phyloP scores from a whole-genome alignment of 2,888 invertebrate genomes.

The Chrysodeixis includens region DNA sequence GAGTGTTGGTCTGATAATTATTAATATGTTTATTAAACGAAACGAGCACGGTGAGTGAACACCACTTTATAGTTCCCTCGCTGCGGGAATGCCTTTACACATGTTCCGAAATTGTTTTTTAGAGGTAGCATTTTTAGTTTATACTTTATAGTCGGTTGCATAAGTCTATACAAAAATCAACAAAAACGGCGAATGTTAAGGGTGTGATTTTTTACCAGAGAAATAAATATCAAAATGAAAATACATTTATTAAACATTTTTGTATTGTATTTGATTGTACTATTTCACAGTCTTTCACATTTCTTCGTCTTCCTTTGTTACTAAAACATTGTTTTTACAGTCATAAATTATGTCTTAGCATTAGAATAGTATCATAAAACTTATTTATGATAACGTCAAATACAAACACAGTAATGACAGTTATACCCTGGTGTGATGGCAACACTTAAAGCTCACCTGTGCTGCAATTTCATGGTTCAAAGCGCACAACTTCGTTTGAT shows the following conservation, averaged over 20 bases:
- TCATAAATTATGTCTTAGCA: no score
- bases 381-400: constrained; percentile 14
- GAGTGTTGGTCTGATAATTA: constrained; percentile 75
- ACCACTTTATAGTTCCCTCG: constrained; percentile 48
- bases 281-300: no score
- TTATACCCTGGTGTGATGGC: constrained; percentile 56
- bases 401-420: constrained; percentile 48
- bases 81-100: constrained; percentile 38
- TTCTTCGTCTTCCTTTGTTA: no score
- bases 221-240: no score
- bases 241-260: no score
- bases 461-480: constrained; percentile 78
- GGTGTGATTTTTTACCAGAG: neutral
- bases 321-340: no score
- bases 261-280: no score
- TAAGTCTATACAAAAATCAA: neutral
- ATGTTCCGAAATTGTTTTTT: constrained; percentile 33
- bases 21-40: constrained; percentile 83
- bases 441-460: constrained; percentile 59
- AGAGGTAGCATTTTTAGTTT: neutral
- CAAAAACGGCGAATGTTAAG: neutral
- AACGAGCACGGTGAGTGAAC: constrained; percentile 75
- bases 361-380: neutral
- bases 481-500: constrained; percentile 79
- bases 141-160: neutral